Evolutionary conservation across 2,113 vertebrate species (phyloP).

Genomic region (Nothobranchius kuhntae): DNA sequence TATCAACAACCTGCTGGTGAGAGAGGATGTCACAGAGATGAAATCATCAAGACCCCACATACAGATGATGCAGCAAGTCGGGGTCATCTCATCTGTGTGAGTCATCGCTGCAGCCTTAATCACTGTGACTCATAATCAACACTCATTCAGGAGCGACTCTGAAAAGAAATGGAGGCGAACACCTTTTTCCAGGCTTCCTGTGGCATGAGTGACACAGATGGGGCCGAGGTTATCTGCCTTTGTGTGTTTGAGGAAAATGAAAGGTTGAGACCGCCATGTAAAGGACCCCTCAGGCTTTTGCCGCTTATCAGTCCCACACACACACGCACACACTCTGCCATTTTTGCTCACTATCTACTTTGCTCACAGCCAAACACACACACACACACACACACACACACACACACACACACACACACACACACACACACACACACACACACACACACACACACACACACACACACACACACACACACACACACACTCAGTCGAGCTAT

Average conservation of each 20-base stretch:
- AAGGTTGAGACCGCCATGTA: constrained; percentile 54
- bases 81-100: constrained; percentile 48
- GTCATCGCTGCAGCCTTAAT: constrained; percentile 54
- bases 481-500: constrained; percentile 35
- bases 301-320: constrained; percentile 65
- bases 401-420: constrained; percentile 17
- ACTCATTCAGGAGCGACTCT: constrained; percentile 36
- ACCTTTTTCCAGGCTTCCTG: constrained; percentile 42
- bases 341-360: constrained; percentile 42
- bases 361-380: constrained; percentile 25
- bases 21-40: constrained; percentile 35
- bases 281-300: constrained; percentile 47
- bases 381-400: constrained; percentile 16
- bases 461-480: constrained; percentile 26
- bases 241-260: constrained; percentile 54
- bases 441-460: constrained; percentile 35
- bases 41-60: constrained; percentile 17
- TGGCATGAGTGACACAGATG: constrained; percentile 41
- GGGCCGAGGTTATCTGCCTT: constrained; percentile 43
- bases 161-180: constrained; percentile 23
- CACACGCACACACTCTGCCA: constrained; percentile 35
- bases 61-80: constrained; percentile 16
- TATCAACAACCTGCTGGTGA: constrained; percentile 28
- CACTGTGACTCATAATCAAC: constrained; percentile 44
- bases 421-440: constrained; percentile 32